Base-by-base conservation (phyloP, 2,113 vertebrate species). In the Andinoacara biseriatus region DNA sequence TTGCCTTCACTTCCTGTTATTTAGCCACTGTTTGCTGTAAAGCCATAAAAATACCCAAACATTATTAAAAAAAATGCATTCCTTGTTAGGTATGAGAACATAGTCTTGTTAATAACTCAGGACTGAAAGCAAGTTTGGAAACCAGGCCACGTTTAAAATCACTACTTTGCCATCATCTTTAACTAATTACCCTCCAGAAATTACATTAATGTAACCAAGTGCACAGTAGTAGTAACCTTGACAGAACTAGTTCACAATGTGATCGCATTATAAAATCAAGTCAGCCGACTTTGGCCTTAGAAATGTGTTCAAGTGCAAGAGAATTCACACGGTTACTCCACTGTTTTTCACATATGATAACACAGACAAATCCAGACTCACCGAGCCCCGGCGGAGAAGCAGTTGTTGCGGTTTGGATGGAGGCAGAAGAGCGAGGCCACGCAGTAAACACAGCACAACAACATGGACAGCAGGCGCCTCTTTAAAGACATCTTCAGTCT, bases 381-480 rank as follows among this genome's bases (percentile, higher is more conserved):
- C 95, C 94, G 80, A 29, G 87, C 58, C 82, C 94, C 92, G 0
- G 17, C 20, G 5, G 94, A 94, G 83, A 93, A 74, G 81, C 89
- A 91, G 87, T 86, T 92, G 91, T 92, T 92, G 78, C 92, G 93
- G 82, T 94, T 89, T 0, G 93, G 94, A 72, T 94, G 88, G 35
- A 94, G 89, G 83, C 95, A 95, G 85, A 96, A 95, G 65, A 96
- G 90, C 35, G 95, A 95, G 60, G 94, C 90, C 85, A 96, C 78
- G 3, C 94, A 94, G 76, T 94, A 95, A 79, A 91, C 91, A 81
- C 95, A 95, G 81, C 95, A 95, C 89, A 95, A 74, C 79, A 96
- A 57, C 91, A 95, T 90, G 46, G 95, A 95, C 54, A 95, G 83
- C 78, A 96, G 87, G 76, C 90, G 90, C 6, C 89, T 86, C 86